Base-by-base conservation (phyloP, 1,140 invertebrate genomes). In the Drosophila leontia region DNA sequence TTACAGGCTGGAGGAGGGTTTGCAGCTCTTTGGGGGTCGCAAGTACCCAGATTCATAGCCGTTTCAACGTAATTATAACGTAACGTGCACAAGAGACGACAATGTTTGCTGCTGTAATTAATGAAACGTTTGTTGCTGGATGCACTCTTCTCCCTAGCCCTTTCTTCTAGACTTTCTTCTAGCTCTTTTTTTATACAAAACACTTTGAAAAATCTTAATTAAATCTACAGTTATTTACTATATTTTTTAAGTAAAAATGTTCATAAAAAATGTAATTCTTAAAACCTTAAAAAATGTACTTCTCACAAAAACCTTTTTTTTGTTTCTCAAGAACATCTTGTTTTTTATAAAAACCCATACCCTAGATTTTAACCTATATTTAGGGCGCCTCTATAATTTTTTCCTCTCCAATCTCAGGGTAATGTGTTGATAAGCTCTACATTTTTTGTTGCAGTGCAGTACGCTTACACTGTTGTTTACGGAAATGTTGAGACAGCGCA, bases 401-500 rank as follows among this genome's bases (percentile, higher is more conserved):
- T 70, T 35, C 2, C 13, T 3, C 19, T 1, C 41, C 1, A 7
- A 23, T 42, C 12, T 29, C 56, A 42, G 29, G 37, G 29, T 72
- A 6, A 41, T 37, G 32, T 32, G 23, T 15, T 47, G 15, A n/a
- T 17, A 32, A 34, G 29, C 9, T 26, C 13, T 26, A n/a, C 12
- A 19, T 50, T 48, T 62, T 62, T 72, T 51, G 48, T 72, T 55
- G 2, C 17, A 60, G 68, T 74, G 68, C 53, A 41, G 11, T 39
- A 17, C 53, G 35, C 32, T 44, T 57, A 55, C 39, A 58, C 51
- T 61, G 59, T 67, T 88, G 78, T 81, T 88, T 81, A 90, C 84
- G 85, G 84, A 90, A 87, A 84, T 75, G 76, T 83, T 78, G 80
- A 78, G 76, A 70, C 81, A 87, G 77, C 83, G 75, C 60, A 74